Evolutionary conservation across 2,888 invertebrate genomes (phyloP).

Genomic region (Artemia sinica): DNA sequence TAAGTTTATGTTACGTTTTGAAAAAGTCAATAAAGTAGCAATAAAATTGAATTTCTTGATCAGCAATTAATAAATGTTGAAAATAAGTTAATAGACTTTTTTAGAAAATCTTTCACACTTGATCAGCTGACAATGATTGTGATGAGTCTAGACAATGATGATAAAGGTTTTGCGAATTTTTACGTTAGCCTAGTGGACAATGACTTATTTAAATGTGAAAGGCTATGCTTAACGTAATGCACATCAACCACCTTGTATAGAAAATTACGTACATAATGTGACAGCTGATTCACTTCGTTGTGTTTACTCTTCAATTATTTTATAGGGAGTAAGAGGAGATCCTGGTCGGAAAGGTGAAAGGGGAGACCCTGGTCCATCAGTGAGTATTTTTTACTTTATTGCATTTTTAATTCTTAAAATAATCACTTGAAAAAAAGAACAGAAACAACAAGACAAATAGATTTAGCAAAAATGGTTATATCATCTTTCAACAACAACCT

Average conservation of each 20-base stretch:
- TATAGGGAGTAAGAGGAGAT: slow-evolving; percentile 77
- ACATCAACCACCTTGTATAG: background rate
- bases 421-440: too few species aligned
- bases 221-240: background rate
- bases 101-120: too few species aligned
- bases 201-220: background rate
- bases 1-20: too few species aligned
- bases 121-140: too few species aligned
- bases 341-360: slow-evolving; percentile 72
- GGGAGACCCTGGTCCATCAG: slow-evolving; percentile 80
- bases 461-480: too few species aligned
- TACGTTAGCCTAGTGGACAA: background rate
- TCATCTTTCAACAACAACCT: too few species aligned
- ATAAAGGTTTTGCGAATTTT: background rate
- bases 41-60: too few species aligned
- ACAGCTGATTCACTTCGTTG: background rate
- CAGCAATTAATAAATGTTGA: too few species aligned
- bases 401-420: background rate
- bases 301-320: slow-evolving; percentile 25
- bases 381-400: slow-evolving; percentile 38
- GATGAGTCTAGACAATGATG: background rate
- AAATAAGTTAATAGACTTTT: too few species aligned
- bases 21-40: too few species aligned
- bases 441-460: too few species aligned
- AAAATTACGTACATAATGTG: background rate